Conservation (phyloP, 2,113 vertebrate species). For the Trochalopteron elliotii region DNA sequence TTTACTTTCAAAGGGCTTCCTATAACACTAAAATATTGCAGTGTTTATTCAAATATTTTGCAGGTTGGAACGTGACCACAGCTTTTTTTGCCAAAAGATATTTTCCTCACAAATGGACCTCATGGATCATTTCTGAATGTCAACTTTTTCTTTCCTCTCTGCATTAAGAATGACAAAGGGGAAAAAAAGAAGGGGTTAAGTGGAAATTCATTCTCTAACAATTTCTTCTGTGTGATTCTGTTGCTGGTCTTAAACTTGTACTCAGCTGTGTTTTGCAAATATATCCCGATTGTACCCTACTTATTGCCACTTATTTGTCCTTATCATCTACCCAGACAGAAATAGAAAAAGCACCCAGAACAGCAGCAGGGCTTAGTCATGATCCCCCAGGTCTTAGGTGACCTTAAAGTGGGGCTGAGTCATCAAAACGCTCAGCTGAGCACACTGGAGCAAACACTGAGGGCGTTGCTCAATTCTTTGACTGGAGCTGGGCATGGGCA, state of each 20-base stretch:
- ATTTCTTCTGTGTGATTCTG: not conserved
- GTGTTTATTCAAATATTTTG: not conserved
- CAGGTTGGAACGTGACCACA: not conserved
- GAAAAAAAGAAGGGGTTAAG: not conserved
- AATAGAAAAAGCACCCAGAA: not conserved
- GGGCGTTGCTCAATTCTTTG: not conserved
- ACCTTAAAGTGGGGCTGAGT: not conserved
- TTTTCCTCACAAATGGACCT: not conserved
- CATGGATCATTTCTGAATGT: not conserved
- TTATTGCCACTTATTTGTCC: not conserved
- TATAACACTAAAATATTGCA: not conserved
- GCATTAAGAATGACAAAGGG: not conserved
- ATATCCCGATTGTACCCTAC: not conserved
- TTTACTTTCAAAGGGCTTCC: constrained; percentile 6
- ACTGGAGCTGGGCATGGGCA: not conserved
- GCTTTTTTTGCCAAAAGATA: not conserved
- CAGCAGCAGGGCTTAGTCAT: not conserved
- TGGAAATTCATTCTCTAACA: not conserved
- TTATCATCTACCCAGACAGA: not conserved
- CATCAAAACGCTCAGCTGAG: not conserved
- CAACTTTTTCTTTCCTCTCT: not conserved
- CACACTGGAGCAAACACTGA: rapidly evolving
- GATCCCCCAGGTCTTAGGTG: not conserved
- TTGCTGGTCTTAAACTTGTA: not conserved
- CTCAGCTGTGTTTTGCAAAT: not conserved